phyloP scores from a whole-genome alignment of 1,140 invertebrate species.

The Charaxes varanes region DNA sequence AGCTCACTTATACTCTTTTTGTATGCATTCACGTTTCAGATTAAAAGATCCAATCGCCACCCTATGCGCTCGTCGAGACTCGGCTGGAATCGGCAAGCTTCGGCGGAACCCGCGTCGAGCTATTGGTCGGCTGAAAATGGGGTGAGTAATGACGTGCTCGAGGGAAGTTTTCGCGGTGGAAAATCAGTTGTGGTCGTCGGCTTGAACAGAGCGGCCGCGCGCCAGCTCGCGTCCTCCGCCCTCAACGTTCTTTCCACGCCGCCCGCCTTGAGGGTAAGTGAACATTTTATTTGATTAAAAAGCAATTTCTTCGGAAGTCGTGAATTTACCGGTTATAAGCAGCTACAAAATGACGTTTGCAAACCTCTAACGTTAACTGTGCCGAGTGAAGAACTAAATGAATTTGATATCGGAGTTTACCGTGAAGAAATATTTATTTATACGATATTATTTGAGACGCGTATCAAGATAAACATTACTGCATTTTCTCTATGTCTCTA shows the following conservation, averaged over 20 bases:
- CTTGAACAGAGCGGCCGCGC: conserved; percentile 39
- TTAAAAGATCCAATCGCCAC: conserved; percentile 71
- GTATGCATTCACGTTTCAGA: conserved; percentile 71
- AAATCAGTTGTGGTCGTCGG: conserved; percentile 62
- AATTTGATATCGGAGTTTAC: no score
- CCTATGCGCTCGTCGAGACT: conserved; percentile 39
- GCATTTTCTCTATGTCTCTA: no score
- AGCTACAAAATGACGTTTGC: conserved; percentile 21
- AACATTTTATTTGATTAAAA: conserved; percentile 68
- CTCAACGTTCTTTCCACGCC: conserved; percentile 27
- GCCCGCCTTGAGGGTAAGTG: conserved; percentile 61
- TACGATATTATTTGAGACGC: neutral
- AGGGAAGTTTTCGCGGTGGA: conserved; percentile 70
- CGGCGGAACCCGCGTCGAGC: conserved; percentile 24
- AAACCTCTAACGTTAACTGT: conserved; percentile 8
- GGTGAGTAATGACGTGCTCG: conserved; percentile 65
- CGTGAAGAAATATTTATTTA: conserved; percentile 12
- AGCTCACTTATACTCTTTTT: conserved; percentile 65
- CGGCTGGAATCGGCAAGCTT: conserved; percentile 42
- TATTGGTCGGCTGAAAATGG: conserved; percentile 54
- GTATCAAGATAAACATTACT: no score
- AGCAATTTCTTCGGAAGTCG: conserved; percentile 57
- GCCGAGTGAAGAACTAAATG: conserved; percentile 12
- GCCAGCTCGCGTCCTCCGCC: conserved; percentile 7
- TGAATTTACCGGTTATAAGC: conserved; percentile 24